Evolutionary conservation across 1,140 invertebrate genomes (phyloP), one percentile per base, ranked within the genome.

Genomic region (Calephelis nemesis): DNA sequence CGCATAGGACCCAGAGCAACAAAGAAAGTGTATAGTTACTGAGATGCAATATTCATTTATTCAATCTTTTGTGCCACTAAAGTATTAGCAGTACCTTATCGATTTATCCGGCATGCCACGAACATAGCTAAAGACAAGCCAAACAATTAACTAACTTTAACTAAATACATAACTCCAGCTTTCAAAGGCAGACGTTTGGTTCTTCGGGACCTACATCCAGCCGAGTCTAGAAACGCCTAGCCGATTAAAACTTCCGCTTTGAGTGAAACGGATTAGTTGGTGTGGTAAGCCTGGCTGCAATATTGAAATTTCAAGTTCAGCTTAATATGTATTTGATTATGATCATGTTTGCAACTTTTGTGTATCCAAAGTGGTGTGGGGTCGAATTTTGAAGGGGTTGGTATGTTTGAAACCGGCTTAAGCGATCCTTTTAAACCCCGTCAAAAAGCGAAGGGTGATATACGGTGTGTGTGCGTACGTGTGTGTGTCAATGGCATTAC

Each of bases 211-310:
- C 52, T 54, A 54, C 11, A 58, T 58, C 54, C 10, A 58, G 54
- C 54, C 54, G 54, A 58, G 54, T 58, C 54, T 58, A 30, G 54
- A 58, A 58, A 58, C 54, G 54, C 54, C 54, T 58, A 58, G 54
- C 63, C 69, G 69, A 70, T 70, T 70, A 70, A 70, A 70, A 70
- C 69, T 70, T 70, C 62, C 19, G 47, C 69, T 70, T 67, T 70
- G 64, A 50, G 42, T 19, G 58, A 30, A 70, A 52, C 62, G 64
- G 64, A 70, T 70, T 48, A 70, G 69, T 70, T 66, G 62, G 54
- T 30, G 45, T 60, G 64, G 60, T 66, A 65, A 70, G 65, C 64
- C 63, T 15, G 65, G 62, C 54, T 62, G 54, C 19, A 8, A 58
- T 58, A 58, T 58, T 58, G 54, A 58, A 58, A 58, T 39, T 58